Base-by-base conservation (phyloP, 2,888 invertebrate species). In the Perithous albicinctus region DNA sequence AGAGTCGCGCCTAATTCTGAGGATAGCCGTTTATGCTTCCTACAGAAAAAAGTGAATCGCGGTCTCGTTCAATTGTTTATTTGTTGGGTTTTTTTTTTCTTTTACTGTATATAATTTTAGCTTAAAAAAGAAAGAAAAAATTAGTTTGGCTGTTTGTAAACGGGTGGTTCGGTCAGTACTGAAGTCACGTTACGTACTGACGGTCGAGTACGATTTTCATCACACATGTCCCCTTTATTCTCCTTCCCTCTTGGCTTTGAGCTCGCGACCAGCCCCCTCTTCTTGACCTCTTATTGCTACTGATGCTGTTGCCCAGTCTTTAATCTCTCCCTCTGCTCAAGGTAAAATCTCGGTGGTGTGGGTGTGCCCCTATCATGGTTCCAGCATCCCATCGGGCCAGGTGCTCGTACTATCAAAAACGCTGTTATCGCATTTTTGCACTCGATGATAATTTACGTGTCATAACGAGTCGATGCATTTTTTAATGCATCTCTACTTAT, bases 151-250 rank as follows among this genome's bases (percentile, higher is more conserved):
- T 23, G 20, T 10, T 51, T 4, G 8, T 1, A 46, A 54, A 7
- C 69, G 15, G 72, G 48, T 46, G 15, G n/a, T 2, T 43, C 73
- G 46, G 54, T 54, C 78, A 74, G 61, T 67, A 26, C 73, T 66
- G 67, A 64, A 78, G 64, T 48, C 67, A 38, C 74, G 72, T 73
- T 67, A 70, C 61, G 80, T 64, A 79, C 82, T 80, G 84, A 70
- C 79, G 80, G 67, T 84, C 82, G 43, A 82, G 77, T 73, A 80
- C 82, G 78, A 80, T 86, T 80, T 85, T 73, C 38, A 78, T 84
- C 80, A 73, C 85, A 78, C 84, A 82, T 83, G 79, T 84, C 83
- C 80, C 85, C 86, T 86, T 83, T n/a, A n/a, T n/a, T 76, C 85
- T 87, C 85, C 77, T 85, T 80, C 86, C 84, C 85, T 81, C 67